Evolutionary conservation across 1,140 invertebrate species (phyloP), one percentile per base, ranked within the genome.

Genomic region (Acromyrmex heyeri): DNA sequence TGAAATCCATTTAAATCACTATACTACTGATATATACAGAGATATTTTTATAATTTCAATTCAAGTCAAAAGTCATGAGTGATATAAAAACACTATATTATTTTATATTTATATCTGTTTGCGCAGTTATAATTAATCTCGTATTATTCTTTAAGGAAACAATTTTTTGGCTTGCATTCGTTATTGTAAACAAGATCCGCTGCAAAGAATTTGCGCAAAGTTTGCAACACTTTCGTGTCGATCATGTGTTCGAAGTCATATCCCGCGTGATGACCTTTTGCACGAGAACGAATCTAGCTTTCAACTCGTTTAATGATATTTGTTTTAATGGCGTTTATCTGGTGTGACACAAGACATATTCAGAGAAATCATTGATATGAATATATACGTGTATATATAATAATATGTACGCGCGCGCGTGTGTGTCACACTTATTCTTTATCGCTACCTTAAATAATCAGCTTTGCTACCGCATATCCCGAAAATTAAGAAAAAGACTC

Each of bases 61-160:
- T 57, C 21, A 21, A 82, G 34, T 70, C 64, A 81, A 79, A 79
- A 67, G 62, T 79, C 30, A 38, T 38, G n/a, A 1, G 1, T 3
- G 62, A 79, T 79, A 67, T 38, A n/a, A 14, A 24, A 7, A 0
- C 6, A 34, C 34, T 4, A 16, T 3, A 0, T 30, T 79, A 79
- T 55, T 79, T 79, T 55, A 34, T 34, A 34, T 34, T 79, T 55
- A 34, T 34, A 34, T 34, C 34, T 18, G 55, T n/a, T 61, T 48
- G 14, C 3, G 24, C 38, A n/a, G 14, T 21, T 67, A 12, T 55
- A 34, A 38, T 55, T 64, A 79, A 38, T 21, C n/a, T 18, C 48
- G 4, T 27, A 53, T 67, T 16, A 34, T 53, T 34, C 1, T 24
- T 69, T 18, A 16, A 79, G 16, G 16, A 21, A n/a, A 4, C n/a